Evolutionary conservation across 2,113 vertebrate genomes (phyloP), one percentile per base, ranked within the genome.

Genomic region (Sander vitreus): DNA sequence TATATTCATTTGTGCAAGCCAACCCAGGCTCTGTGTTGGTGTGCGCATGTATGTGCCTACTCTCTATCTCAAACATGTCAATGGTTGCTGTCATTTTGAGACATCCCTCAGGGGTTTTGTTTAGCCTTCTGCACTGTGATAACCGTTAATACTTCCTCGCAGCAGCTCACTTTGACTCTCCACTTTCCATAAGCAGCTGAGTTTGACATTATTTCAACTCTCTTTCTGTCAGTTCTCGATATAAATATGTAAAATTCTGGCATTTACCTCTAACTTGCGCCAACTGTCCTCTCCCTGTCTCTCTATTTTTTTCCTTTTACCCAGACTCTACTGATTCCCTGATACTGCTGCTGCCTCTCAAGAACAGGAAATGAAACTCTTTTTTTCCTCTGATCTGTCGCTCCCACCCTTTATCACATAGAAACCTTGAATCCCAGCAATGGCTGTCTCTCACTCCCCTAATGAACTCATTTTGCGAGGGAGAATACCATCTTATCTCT

Each of bases 321-420:
- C 64, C 81, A 71, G 77, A 64, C 76, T 79, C 78, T 63, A 63
- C 83, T 88, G 92, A 93, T 94, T 66, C 66, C 11, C 72, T 39
- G 92, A 94, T 94, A 93, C 63, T 2, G 57, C n/a, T 11, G 36
- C 85, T 80, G 60, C 74, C 83, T 94, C 84, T 92, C 92, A 92
- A 90, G 88, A 92, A 92, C 91, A 93, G 93, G 93, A 94, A 94
- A 94, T 94, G 85, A 94, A 91, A 92, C 62, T 88, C 71, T 83
- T 85, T 89, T 90, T 76, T 59, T 36, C 88, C 50, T 70, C 69
- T 79, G 66, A 80, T 88, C 86, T 77, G 68, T 77, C 48, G 59
- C 86, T 87, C 60, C 76, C n/a, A n/a, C 67, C 82, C 78, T 88
- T 93, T 94, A 94, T 94, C 93, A 51, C 84, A 73, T 75, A 73